These are phyloP conservation scores for Labrus mixtus DNA, from an alignment of 2,113 vertebrate species.

Conservation along the genomic window DNA sequence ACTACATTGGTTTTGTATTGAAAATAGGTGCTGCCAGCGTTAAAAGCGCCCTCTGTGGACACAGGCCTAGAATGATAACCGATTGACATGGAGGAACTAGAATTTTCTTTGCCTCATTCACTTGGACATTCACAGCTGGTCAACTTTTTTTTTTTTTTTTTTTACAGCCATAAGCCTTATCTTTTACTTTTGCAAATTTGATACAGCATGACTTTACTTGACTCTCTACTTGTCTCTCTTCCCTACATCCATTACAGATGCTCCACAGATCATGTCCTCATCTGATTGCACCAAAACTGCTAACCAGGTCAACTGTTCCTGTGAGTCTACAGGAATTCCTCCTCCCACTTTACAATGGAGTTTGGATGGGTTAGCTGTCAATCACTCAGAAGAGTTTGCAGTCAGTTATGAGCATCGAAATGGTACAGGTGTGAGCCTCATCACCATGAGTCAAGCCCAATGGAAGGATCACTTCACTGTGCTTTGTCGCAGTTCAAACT, in stretches of 20 bases:
- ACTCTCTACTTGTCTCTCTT: neutral
- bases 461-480: slow-evolving; percentile 4
- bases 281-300: slow-evolving; percentile 20
- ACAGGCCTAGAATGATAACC: too few relatives aligned
- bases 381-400: neutral
- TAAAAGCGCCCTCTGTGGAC: too few relatives aligned
- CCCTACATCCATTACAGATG: neutral
- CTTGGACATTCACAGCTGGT: too few relatives aligned
- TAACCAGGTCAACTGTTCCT: slow-evolving; percentile 41
- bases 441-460: slow-evolving; percentile 15
- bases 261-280: slow-evolving; percentile 40
- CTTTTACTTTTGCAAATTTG: neutral
- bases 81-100: too few relatives aligned
- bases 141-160: neutral
- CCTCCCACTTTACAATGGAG: slow-evolving; percentile 34
- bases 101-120: too few relatives aligned
- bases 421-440: slow-evolving; percentile 14
- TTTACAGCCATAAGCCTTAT: neutral
- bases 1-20: too few relatives aligned
- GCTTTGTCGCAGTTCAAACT: slow-evolving; percentile 44
- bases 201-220: neutral
- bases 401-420: slow-evolving; percentile 7
- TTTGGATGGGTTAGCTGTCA: slow-evolving; percentile 28
- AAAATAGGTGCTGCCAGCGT: too few relatives aligned
- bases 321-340: slow-evolving; percentile 52